A percentile compares a stretch with the other conserved stretches of the same genome.
Conservation (phyloP, 2,888 invertebrate species). For the Agonopterix arenella region DNA sequence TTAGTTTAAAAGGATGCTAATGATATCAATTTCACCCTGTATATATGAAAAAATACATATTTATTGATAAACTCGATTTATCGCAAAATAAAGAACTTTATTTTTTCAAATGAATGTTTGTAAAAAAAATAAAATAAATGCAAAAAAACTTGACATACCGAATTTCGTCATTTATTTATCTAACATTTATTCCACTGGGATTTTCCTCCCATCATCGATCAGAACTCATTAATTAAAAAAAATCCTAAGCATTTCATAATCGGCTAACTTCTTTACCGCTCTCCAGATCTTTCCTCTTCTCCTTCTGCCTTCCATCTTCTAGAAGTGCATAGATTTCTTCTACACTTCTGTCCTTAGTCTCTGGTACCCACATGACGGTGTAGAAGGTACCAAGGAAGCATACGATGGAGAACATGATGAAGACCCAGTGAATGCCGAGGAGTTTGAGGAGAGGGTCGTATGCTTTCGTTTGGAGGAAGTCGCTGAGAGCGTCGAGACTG, state of each 20-base stretch:
- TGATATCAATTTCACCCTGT: too few relatives aligned
- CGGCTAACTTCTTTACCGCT: constrained; percentile 45
- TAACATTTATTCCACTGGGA: too few relatives aligned
- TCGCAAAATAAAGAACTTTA: too few relatives aligned
- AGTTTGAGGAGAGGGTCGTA: constrained; percentile 64
- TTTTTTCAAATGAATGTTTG: too few relatives aligned
- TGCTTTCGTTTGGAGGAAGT: constrained; percentile 65
- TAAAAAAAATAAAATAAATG: too few relatives aligned
- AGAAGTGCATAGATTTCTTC: constrained; percentile 62
- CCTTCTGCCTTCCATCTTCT: constrained; percentile 51
- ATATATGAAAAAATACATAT: too few relatives aligned
- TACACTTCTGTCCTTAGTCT: constrained; percentile 59
- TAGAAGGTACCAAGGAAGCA: constrained; percentile 64
- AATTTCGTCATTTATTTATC: too few relatives aligned
- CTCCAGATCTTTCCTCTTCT: constrained; percentile 41
- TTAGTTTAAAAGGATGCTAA: too few relatives aligned
- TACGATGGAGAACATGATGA: constrained; percentile 60
- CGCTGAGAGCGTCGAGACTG: constrained; percentile 58
- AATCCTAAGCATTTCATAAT: constrained; percentile 31
- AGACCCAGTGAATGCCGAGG: constrained; percentile 68
- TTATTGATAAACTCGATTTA: too few relatives aligned
- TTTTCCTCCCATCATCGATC: too few relatives aligned
- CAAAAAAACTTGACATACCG: too few relatives aligned
- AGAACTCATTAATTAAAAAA: too few relatives aligned
- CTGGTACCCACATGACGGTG: constrained; percentile 64